Evolutionary conservation across 2,113 vertebrate species (phyloP).

Genomic region (Trachemys scripta): DNA sequence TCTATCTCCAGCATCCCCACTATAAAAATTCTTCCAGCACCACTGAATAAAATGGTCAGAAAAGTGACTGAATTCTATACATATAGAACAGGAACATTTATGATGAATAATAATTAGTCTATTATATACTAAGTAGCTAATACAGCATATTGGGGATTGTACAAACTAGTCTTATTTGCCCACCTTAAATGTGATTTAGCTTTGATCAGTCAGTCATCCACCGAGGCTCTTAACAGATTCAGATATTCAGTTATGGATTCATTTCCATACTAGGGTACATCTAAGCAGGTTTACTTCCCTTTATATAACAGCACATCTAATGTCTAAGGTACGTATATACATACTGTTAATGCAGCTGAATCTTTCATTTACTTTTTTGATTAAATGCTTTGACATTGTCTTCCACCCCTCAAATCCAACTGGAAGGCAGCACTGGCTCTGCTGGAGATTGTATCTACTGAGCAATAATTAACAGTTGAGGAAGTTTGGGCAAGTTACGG

Average conservation of each 20-base stretch:
- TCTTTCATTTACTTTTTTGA: conserved; percentile 67
- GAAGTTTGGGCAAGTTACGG: conserved; percentile 63
- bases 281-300: conserved; percentile 37
- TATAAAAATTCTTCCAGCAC: too few species aligned
- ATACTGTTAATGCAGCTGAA: conserved; percentile 48
- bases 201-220: background rate
- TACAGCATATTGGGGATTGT: background rate
- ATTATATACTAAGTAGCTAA: conserved; percentile 44
- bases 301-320: conserved; percentile 53
- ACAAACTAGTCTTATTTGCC: conserved; percentile 42
- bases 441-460: conserved; percentile 36
- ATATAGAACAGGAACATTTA: conserved; percentile 46
- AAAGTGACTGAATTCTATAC: conserved; percentile 50
- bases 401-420: conserved; percentile 21
- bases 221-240: conserved; percentile 14
- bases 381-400: conserved; percentile 47
- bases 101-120: conserved; percentile 58
- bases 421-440: conserved; percentile 45
- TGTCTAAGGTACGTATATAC: conserved; percentile 33
- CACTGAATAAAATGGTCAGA: conserved; percentile 9
- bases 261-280: conserved; percentile 26
- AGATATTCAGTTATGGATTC: conserved; percentile 47
- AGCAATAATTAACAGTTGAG: conserved; percentile 51
- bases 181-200: conserved; percentile 7
- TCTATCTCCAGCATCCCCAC: too few species aligned